Evolutionary conservation across 2,113 vertebrate species (phyloP).

Genomic region (Progne subis): DNA sequence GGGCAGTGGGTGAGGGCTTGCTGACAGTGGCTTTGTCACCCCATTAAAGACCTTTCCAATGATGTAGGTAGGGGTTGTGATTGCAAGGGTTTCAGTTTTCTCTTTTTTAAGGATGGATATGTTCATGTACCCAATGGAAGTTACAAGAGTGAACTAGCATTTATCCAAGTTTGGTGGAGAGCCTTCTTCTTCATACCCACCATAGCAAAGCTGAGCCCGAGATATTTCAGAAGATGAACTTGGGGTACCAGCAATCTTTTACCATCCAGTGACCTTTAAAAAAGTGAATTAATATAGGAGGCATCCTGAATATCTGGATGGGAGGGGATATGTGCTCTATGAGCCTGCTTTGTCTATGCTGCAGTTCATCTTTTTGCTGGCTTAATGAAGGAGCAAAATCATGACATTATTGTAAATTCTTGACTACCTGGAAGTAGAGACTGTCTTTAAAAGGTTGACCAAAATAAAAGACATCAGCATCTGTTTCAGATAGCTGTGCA

Average conservation of each 20-base stretch:
- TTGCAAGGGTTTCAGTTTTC: background rate
- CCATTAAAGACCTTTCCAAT: background rate
- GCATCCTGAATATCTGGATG: background rate
- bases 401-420: background rate
- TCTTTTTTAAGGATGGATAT: background rate
- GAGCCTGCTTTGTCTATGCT: background rate
- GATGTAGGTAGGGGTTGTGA: background rate
- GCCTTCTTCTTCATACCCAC: background rate
- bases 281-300: background rate
- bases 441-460: background rate
- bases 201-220: background rate
- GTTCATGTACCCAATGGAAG: background rate
- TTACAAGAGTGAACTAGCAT: background rate
- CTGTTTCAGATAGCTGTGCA: background rate
- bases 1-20: background rate
- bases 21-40: background rate
- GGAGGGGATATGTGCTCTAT: background rate
- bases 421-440: background rate
- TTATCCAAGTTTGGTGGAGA: background rate
- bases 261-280: background rate
- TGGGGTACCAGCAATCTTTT: background rate
- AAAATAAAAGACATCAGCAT: background rate
- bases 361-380: background rate
- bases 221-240: background rate
- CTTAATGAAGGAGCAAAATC: background rate